These are phyloP conservation scores for Anticlea derivata DNA, from an alignment of 2,888 invertebrate genomes.

Conservation along the genomic window DNA sequence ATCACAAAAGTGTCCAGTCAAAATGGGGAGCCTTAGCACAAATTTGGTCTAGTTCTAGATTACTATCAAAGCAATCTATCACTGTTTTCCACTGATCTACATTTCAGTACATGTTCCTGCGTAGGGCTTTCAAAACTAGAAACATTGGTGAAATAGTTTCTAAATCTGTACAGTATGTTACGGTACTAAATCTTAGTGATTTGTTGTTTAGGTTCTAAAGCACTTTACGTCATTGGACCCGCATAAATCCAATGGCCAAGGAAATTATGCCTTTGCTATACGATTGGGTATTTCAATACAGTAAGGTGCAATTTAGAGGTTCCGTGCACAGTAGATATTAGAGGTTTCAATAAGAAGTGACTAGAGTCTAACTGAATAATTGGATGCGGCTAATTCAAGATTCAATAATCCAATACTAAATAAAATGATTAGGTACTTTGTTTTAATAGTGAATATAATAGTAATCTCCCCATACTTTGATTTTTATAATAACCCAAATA, in stretches of 20 bases:
- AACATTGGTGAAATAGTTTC: conserved; percentile 32
- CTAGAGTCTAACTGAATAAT: too few relatives aligned
- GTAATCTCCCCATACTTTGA: too few relatives aligned
- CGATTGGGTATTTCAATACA: conserved; percentile 23
- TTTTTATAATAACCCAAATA: too few relatives aligned
- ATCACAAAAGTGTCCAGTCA: too few relatives aligned
- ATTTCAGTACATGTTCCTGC: conserved; percentile 4
- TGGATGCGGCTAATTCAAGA: too few relatives aligned
- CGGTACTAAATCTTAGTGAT: conserved; percentile 60
- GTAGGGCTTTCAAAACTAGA: conserved; percentile 16
- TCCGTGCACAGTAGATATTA: background rate
- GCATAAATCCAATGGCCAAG: conserved; percentile 59
- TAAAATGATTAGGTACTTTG: too few relatives aligned
- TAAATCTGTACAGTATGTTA: conserved; percentile 37
- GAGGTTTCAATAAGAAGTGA: background rate
- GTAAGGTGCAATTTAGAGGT: conserved; percentile 9
- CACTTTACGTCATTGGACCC: conserved; percentile 53
- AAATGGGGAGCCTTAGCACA: too few relatives aligned
- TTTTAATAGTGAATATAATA: too few relatives aligned
- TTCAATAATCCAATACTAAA: too few relatives aligned
- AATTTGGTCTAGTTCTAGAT: too few relatives aligned
- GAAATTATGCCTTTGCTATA: conserved; percentile 51
- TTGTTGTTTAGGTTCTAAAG: conserved; percentile 56
- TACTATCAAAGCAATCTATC: conserved; percentile 3
- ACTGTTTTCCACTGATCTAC: conserved; percentile 25